Evolutionary conservation across 2,888 invertebrate species (phyloP), one percentile per base, ranked within the genome.

Genomic region (Acanthosepion esculentum): DNA sequence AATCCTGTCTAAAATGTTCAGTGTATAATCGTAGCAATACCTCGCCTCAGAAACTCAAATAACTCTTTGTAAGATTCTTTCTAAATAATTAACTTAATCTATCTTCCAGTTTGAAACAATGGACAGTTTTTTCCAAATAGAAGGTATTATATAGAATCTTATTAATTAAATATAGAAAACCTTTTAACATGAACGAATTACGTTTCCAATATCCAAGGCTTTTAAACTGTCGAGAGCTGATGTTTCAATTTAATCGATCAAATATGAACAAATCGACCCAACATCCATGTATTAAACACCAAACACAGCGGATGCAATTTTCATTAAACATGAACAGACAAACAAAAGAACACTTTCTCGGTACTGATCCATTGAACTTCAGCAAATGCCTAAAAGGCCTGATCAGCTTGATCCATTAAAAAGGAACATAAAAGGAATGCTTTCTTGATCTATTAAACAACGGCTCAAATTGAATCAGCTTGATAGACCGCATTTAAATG

Each of bases 401-500:
- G 78, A 78, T 78, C 78, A 78, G 18, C 78, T 78, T n/a, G 78
- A 78, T 78, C 78, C 78, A 78, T 78, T 78, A 33, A 78, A 78
- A 78, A 78, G 78, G 78, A 78, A 78, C 78, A 78, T 33, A 18
- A n/a, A 33, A 78, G n/a, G 12, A 33, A 33, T 23, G n/a, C 2
- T 15, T 78, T 78, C n/a, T n/a, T 78, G 78, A 78, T n/a, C 78
- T 78, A 78, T 78, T 78, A 78, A 78, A 78, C 78, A 78, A n/a
- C n/a, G 78, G n/a, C 78, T 78, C 78, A 78, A 78, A 78, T 33
- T 78, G 78, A 78, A 78, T 78, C 78, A 78, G n/a, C 78, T 78
- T 33, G 33, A 78, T 78, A 78, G 78, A 12, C n/a, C 78, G 78
- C 78, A 78, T 78, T 78, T 78, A 33, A 78, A 78, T 33, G 78